Base-by-base conservation (phyloP, 2,888 invertebrate genomes). In the Tribolium freemani region DNA sequence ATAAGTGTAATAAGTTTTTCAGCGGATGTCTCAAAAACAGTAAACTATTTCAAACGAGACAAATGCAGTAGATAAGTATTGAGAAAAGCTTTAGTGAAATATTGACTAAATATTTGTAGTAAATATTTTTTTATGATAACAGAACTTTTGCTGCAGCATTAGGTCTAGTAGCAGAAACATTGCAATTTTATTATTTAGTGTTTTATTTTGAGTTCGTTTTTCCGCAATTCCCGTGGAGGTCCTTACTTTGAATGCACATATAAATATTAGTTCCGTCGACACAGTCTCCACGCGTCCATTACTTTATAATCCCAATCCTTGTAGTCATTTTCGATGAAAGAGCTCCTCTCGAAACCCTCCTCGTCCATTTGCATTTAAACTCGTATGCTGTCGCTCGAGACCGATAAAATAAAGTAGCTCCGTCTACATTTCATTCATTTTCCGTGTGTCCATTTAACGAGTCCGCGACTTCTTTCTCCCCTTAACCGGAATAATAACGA, bases 351-450 rank as follows among this genome's bases (percentile, higher is more conserved):
- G 38, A 38, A 38, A 38, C 38, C 53, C 20, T 20, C 53, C 21
- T 20, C 16, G 8, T 53, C 26, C 21, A 11, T 63, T 51, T 63
- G 63, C 38, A 63, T 51, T 63, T 63, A 50, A 31, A 48, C 48
- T 20, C 48, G 11, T 45, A 45, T 30, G 26, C 50, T 13, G 16
- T 30, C 67, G 21, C 67, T 30, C 31, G 67, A 67, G 67, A 57
- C 56, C 67, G 13, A 67, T 67, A 67, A 67, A 67, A 67, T 57
- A 67, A 67, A 67, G 67, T 67, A 57, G 57, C 30, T 67, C 56
- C 21, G 53, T 46, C 45, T 26, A 13, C 63, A 31, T 48, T 56
- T 57, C 45, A 56, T 57, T 56, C 57, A 10, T 31, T 54, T 66
- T 44, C 4, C 9, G 21, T n/a, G 10, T 38, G 38, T 26, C 45